Evolutionary conservation across 2,888 invertebrate species (phyloP), one percentile per base, ranked within the genome.

Genomic region (Eremobia ochroleuca): DNA sequence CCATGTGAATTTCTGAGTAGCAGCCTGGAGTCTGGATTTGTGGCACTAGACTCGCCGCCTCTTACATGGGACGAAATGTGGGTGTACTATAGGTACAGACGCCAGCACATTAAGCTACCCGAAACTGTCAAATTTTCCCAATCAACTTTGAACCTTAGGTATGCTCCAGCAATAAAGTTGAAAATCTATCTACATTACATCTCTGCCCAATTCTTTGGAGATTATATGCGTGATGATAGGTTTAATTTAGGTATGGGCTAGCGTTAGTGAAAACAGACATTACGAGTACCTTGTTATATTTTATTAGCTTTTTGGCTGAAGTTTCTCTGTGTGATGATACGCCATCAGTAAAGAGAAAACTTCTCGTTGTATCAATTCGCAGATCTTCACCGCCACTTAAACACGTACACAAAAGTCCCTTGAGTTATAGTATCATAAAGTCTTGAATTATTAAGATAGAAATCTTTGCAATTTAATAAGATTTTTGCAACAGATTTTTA

Each of bases 381-480:
- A 83, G 84, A 83, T 83, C 83, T 83, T 43, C 34, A 11, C 66
- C 40, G 64, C 69, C 59, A 66, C 28, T 34, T 68, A 31, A 67
- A 73, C 86, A 83, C 70, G 83, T 83, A 74, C 83, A 49, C 71
- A 52, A 49, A 72, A 68, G 28, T 59, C 67, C 82, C 40, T 72
- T 76, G 71, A 61, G 40, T 76, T 81, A 80, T 66, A 55, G 2
- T 59, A 59, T 43, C 49, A 69, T 69, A 67, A 15, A 15, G 55
- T 70, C 84, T 84, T 81, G 62, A 64, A 70, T 81, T 81, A 81
- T 61, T 59, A 15, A 28, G 70, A 85, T 81, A 74, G 25, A 75
- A 52, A 74, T 82, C 81, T 81, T 68, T 59, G 82, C 43, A 85
- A 85, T 71, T 85, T 81, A 71, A 49, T 68, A 72, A 74, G 69